These are phyloP conservation scores for Acanthurus leucopareius DNA, from an alignment of 2,797 vertebrate species.

Conservation along the genomic window DNA sequence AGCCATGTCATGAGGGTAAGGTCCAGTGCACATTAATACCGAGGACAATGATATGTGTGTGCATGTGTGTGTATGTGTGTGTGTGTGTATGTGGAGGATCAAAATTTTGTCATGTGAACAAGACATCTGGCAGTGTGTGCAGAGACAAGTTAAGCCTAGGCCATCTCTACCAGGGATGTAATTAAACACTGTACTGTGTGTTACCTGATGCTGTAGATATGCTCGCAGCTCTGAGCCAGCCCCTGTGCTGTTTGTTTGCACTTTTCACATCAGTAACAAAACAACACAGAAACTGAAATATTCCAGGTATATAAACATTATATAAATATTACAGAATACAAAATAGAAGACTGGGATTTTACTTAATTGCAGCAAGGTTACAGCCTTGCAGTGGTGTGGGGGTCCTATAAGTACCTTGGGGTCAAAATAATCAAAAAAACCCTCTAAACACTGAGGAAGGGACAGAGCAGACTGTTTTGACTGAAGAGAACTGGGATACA, in stretches of 20 bases:
- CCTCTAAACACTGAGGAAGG: too few relatives aligned
- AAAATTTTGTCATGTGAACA: conserved; percentile 69
- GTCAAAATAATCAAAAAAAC: too few relatives aligned
- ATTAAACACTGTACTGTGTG: conserved; percentile 72
- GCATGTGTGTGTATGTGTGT: conserved; percentile 1
- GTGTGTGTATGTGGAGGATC: conserved; percentile 42
- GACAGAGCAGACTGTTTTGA: too few relatives aligned
- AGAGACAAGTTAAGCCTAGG: conserved; percentile 54
- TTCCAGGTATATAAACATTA: not conserved
- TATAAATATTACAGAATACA: not conserved
- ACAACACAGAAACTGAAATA: conserved; percentile 1
- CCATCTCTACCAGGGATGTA: conserved; percentile 63
- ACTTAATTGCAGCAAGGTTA: not conserved
- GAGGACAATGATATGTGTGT: conserved; percentile 57
- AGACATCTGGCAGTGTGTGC: conserved; percentile 70
- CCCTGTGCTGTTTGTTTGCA: conserved; percentile 40
- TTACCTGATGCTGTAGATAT: conserved; percentile 73
- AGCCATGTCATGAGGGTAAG: conserved; percentile 73
- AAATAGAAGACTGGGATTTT: not conserved
- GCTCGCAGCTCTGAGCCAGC: conserved; percentile 41
- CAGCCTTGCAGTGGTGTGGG: too few relatives aligned
- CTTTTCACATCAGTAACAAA: conserved; percentile 30
- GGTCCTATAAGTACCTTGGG: too few relatives aligned
- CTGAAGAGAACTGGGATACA: too few relatives aligned
- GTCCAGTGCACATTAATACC: conserved; percentile 76